These are phyloP conservation scores for Drosophila albomicans DNA, from an alignment of 1,140 invertebrate genomes.

Conservation along the genomic window DNA sequence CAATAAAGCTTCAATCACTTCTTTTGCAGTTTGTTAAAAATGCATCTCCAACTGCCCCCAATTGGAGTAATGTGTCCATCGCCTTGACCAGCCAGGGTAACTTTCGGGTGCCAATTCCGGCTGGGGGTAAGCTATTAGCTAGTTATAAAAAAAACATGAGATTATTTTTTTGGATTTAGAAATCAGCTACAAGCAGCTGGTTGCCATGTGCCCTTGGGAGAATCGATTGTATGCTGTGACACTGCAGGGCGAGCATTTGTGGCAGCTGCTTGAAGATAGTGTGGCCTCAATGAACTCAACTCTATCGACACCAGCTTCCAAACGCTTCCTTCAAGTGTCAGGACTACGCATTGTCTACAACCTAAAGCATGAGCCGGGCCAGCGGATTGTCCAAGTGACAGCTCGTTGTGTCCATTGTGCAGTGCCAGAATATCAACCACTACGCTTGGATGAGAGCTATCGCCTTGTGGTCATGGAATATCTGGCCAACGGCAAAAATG, in stretches of 20 bases:
- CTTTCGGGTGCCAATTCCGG: constrained; percentile 62
- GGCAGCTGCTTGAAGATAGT: constrained; percentile 87
- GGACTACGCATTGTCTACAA: constrained; percentile 86
- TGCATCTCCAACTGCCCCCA: background rate
- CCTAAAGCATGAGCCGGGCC: constrained; percentile 85
- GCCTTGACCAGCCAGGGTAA: constrained; percentile 67
- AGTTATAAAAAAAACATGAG: no score
- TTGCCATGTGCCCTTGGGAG: constrained; percentile 90
- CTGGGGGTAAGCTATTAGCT: constrained; percentile 52
- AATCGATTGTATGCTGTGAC: constrained; percentile 89
- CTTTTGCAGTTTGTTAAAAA: constrained; percentile 58
- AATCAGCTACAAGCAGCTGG: constrained; percentile 89
- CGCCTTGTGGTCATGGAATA: constrained; percentile 88
- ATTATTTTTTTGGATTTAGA: constrained; percentile 70
- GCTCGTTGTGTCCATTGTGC: constrained; percentile 88
- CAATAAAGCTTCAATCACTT: background rate
- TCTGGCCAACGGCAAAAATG: constrained; percentile 89
- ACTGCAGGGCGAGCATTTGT: constrained; percentile 87
- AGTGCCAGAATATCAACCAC: constrained; percentile 87
- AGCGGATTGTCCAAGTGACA: constrained; percentile 86
- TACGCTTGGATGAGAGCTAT: constrained; percentile 86
- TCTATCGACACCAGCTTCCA: constrained; percentile 29
- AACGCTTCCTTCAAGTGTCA: constrained; percentile 87
- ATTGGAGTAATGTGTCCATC: constrained; percentile 69
- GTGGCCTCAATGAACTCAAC: constrained; percentile 85